These are phyloP conservation scores for Oasisia sp. DNA, from an alignment of 2,888 invertebrate genomes.

Conservation along the genomic window DNA sequence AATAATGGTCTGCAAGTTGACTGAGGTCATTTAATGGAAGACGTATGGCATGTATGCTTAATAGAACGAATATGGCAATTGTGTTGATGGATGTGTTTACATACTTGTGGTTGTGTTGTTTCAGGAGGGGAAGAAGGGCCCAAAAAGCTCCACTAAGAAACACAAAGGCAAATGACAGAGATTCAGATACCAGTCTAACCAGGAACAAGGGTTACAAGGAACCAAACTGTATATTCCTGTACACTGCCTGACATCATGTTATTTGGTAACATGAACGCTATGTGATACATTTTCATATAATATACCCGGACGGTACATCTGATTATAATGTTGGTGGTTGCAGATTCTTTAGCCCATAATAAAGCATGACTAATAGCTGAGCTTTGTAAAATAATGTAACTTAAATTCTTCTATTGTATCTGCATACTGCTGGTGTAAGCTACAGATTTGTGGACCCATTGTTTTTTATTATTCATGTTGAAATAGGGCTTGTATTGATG, in stretches of 20 bases:
- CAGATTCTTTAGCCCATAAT: not conserved
- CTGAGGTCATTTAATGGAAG: no score
- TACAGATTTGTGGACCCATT: not conserved
- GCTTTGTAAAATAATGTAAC: not conserved
- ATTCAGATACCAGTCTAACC: not conserved
- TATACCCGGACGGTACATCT: no score
- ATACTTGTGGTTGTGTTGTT: not conserved
- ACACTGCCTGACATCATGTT: not conserved
- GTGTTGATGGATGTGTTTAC: not conserved
- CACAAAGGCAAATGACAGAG: constrained; percentile 2
- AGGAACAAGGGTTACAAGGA: not conserved
- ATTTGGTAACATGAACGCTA: not conserved
- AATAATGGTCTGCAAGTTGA: no score
- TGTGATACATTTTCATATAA: not conserved
- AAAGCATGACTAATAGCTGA: not conserved
- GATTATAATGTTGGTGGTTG: not conserved
- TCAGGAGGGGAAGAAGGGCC: not conserved
- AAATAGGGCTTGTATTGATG: not conserved
- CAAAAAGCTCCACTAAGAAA: not conserved
- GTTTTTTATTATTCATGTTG: not conserved
- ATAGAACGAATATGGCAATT: not conserved
- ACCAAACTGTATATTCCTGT: not conserved
- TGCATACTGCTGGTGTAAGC: not conserved
- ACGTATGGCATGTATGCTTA: no score
- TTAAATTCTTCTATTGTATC: not conserved